Conservation (phyloP, 92 coral and sea anemone genomes). For the Siderastrea siderea region DNA sequence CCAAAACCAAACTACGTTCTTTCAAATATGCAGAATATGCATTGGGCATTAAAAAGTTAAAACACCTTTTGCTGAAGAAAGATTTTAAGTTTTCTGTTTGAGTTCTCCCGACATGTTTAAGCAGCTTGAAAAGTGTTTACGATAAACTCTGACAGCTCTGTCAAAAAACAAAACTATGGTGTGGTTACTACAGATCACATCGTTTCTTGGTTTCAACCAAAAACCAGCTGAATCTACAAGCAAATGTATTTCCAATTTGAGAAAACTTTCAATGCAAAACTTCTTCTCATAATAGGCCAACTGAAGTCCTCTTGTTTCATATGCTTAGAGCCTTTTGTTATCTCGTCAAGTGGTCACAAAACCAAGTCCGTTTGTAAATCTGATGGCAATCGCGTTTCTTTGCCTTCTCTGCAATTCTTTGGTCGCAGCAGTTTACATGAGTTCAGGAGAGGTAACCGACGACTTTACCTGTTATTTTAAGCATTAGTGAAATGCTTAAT, state of each 20-base stretch:
- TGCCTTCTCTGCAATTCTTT: neutral
- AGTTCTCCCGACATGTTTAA: neutral
- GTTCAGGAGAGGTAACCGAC: neutral
- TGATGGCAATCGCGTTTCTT: neutral
- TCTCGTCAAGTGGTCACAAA: neutral
- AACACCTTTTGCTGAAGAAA: neutral
- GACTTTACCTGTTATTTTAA: neutral
- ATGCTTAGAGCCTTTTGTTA: neutral
- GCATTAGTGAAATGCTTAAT: neutral
- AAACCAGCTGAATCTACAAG: constrained; percentile 48
- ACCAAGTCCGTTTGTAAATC: neutral
- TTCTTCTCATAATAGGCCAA: neutral
- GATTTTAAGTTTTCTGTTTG: neutral
- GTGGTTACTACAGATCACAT: neutral
- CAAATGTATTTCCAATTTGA: neutral
- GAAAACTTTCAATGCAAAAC: neutral
- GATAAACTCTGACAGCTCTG: neutral
- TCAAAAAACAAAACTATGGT: neutral
- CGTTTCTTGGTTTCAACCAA: neutral
- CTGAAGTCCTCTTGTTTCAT: neutral
- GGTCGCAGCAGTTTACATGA: neutral
- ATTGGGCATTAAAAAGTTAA: no score
- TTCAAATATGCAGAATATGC: no score
- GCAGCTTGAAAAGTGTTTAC: constrained; percentile 38
- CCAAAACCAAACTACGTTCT: no score